Evolutionary conservation across 2,888 invertebrate species (phyloP), one percentile per base, ranked within the genome.

Genomic region (Xestia c-nigrum): DNA sequence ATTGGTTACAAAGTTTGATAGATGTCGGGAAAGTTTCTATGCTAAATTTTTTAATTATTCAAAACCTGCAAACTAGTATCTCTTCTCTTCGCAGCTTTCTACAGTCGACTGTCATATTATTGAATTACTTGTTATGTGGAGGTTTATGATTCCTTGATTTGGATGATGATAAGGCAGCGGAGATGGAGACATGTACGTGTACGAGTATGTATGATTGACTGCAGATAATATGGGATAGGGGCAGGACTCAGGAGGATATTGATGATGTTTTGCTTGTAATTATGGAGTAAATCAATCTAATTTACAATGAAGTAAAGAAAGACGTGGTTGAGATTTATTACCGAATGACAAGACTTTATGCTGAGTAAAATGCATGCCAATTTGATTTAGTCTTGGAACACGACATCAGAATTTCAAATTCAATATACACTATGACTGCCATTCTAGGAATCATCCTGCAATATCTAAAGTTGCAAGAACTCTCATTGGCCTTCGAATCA

Each of bases 41-140:
- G 77, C 78, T 80, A 59, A 65, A 69, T 68, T 69, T 24, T 77
- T 77, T 83, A 89, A 86, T 85, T 87, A 90, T 87, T 86, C 78
- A 88, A 88, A 88, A 83, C 78, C 74, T 87, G 65, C 75, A 78
- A 87, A 88, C 86, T 80, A 87, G 87, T 88, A 87, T 88, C 72
- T 78, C 81, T 85, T 76, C 85, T 85, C 81, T 87, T 80, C 80
- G 76, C 72, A 87, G 81, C 88, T 90, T 90, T 90, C 89, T 89
- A 87, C 79, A 82, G 74, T 79, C 83, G 61, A 61, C 65, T 75
- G 75, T 78, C 76, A 80, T 76, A 75, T 75, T 78, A 80, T 87
- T 77, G 40, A 72, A 77, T 76, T 59, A 57, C 50, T 75, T 75
- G n/a, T 61, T 43, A 50, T 19, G 10, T 55, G n/a, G 5, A 55